Base-by-base conservation (phyloP, 1,140 invertebrate genomes). In the Uloborus diversus region DNA sequence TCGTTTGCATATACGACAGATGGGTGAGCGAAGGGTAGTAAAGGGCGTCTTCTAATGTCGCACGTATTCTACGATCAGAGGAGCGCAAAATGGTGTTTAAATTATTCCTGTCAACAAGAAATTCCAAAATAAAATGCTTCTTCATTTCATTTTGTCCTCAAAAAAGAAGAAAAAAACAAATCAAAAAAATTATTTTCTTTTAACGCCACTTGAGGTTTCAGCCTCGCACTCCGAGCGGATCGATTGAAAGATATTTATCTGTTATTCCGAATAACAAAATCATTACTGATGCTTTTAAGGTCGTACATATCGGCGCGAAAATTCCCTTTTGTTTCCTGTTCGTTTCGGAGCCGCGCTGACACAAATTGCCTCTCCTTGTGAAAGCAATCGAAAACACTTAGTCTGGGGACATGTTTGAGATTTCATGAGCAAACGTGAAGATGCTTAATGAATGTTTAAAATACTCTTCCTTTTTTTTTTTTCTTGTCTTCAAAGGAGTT, bases 251-350 rank as follows among this genome's bases (percentile, higher is more conserved):
- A 35, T 75, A 75, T 75, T 75, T 75, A 62, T 75, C 51, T 75
- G 70, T 59, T 49, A 75, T 75, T 5, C 37, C 37, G 37, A n/a
- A 42, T 75, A 75, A 75, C 70, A 53, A 75, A 75, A 62, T 75
- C 57, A 64, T 75, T 64, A 53, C 70, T 51, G 32, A 75, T 75
- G 70, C 70, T 75, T 75, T 75, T 75, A 75, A 75, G 70, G n/a
- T n/a, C n/a, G n/a, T n/a, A n/a, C n/a, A n/a, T n/a, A n/a, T n/a
- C n/a, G n/a, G n/a, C n/a, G n/a, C n/a, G n/a, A n/a, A n/a, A n/a
- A n/a, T n/a, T n/a, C n/a, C n/a, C n/a, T n/a, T n/a, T n/a, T n/a
- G n/a, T n/a, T n/a, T n/a, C n/a, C n/a, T n/a, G n/a, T n/a, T n/a
- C n/a, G n/a, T n/a, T n/a, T n/a, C 23, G 30, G 28, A n/a, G 13